Conservation (phyloP, 1,140 invertebrate species). For the Drepana arcuata region DNA sequence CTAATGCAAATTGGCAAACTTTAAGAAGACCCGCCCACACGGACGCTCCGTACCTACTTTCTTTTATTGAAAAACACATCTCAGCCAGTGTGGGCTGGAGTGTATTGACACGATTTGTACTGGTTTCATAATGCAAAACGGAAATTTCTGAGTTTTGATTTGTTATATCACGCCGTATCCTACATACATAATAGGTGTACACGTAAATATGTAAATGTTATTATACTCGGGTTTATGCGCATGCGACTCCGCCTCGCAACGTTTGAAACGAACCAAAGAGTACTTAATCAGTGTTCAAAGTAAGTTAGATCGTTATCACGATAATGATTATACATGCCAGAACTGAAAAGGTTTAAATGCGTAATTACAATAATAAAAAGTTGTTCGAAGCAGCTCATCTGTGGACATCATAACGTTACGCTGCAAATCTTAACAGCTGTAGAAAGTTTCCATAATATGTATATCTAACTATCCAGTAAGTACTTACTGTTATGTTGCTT, state of each 20-base stretch:
- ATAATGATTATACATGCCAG: too few relatives aligned
- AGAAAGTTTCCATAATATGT: slow-evolving; percentile 24
- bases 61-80: slow-evolving; percentile 55
- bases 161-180: slow-evolving; percentile 36
- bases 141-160: slow-evolving; percentile 46
- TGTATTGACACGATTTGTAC: slow-evolving; percentile 50
- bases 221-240: too few relatives aligned
- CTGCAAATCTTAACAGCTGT: slow-evolving; percentile 13
- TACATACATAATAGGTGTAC: slow-evolving; percentile 13
- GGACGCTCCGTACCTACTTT: slow-evolving; percentile 39
- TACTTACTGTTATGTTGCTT: too few relatives aligned
- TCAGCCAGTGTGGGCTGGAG: slow-evolving; percentile 34
- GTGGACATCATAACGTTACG: too few relatives aligned
- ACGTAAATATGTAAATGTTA: slow-evolving; percentile 19
- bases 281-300: too few relatives aligned
- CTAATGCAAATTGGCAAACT: slow-evolving; percentile 16
- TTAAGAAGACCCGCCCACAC: slow-evolving; percentile 23
- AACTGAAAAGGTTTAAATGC: too few relatives aligned
- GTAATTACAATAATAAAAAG: too few relatives aligned
- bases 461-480: too few relatives aligned
- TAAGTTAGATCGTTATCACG: too few relatives aligned
- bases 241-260: too few relatives aligned
- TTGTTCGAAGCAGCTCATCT: too few relatives aligned
- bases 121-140: slow-evolving; percentile 53
- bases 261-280: too few relatives aligned